Evolutionary conservation across 2,888 invertebrate species (phyloP), one percentile per base, ranked within the genome.

Genomic region (Unio pictorum): DNA sequence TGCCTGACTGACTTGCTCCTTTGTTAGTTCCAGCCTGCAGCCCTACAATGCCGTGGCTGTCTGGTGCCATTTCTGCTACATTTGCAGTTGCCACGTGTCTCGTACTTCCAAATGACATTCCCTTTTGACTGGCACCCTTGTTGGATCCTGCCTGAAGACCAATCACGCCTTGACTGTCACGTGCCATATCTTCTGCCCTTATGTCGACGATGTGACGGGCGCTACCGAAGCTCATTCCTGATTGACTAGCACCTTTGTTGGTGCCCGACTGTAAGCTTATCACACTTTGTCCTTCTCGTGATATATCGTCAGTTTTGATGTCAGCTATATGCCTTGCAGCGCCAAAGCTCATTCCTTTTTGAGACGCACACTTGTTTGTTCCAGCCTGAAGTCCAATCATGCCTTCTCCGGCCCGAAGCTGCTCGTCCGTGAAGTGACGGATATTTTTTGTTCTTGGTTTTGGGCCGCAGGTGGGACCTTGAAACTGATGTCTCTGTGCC

Each of bases 291-390:
- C 86, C 81, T 28, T 78, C 78, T 57, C 80, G 67, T 55, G 76
- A 73, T 75, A 83, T 79, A 61, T 86, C 84, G 59, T 86, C 88
- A 2, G 76, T 74, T 68, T 73, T 69, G 23, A 84, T 81, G 66
- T 87, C 87, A 28, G 84, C 81, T 61, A 85, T 82, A 71, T 87
- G 87, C 34, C 86, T 72, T 0, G 76, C 72, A 30, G 79, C 80
- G 6, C 86, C 86, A 60, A 86, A 81, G 23, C 73, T 64, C 88
- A 89, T 89, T 6, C 89, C 89, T 15, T 80, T 69, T 72, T 90
- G 90, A n/a, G 84, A 84, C 6, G 89, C 89, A n/a, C 81, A 81
- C 73, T 89, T 86, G 77, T 89, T 90, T 67, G 82, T 86, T n/a
- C 90, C 90, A 30, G 86, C 83, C 76, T 90, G 90, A 2, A 88